Base-by-base conservation (phyloP, 1,140 invertebrate genomes). In the Subanguina moxae region DNA sequence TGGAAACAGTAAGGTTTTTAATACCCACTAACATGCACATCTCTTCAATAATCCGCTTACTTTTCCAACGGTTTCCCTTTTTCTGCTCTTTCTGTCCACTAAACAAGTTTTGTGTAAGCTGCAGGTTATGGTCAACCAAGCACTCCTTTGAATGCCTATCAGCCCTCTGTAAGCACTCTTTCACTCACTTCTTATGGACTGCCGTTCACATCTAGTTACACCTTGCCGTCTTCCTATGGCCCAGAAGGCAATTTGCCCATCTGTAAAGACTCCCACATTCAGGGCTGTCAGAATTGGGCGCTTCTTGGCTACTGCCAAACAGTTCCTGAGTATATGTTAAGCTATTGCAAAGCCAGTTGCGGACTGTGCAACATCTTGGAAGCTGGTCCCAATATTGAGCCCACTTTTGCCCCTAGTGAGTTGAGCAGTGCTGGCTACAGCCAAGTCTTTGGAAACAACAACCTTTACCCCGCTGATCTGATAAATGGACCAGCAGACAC, bases 261-360 rank as follows among this genome's bases (percentile, higher is more conserved):
- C 19, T 70, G 68, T n/a, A 28, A 61, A 43, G 68, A 70, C 42
- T 70, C 68, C 21, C 68, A 70, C 42, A 52, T 70, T 66, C 59
- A 48, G 25, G 68, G 68, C 1, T 70, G 68, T 17, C 63, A n/a
- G 30, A 58, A 65, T 46, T 70, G 68, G 68, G 68, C 68, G 15
- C 19, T 23, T n/a, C 43, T 45, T 21, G 57, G 56, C 19, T 27
- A 57, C 27, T 70, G 68, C 57, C 68, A 70, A 45, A 64, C 38
- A 25, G 46, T 64, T 32, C 68, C 68, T 13, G 68, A 70, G 23
- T 70, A 25, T 58, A 70, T 70, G 68, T n/a, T 59, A 28, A 61
- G 45, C 57, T 70, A 70, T 38, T 70, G 68, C 57, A 56, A 57
- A 30, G 57, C 57, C 28, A 70, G 68, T 38, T 70, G 68, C 27